Conservation (phyloP, 2,113 vertebrate genomes). For the Heterochromis multidens region DNA sequence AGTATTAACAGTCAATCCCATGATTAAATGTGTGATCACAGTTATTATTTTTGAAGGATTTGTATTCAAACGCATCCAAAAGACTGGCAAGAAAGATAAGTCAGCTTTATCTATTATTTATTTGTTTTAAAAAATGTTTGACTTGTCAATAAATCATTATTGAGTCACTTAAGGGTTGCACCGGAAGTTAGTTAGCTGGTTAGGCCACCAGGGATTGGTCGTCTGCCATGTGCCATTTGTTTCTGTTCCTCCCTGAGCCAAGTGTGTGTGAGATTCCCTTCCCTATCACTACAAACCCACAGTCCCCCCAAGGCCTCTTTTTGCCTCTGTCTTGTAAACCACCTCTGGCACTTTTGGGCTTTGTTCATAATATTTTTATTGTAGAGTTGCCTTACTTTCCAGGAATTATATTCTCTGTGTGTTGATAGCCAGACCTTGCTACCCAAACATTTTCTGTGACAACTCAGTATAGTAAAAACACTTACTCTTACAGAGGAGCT, state of each 20-base stretch:
- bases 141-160: not conserved
- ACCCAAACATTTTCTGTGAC: slow-evolving; percentile 7
- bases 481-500: not conserved
- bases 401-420: slow-evolving; percentile 44
- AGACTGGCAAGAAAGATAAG: not conserved
- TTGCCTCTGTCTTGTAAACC: slow-evolving; percentile 57
- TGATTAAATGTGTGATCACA: not conserved
- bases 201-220: slow-evolving; percentile 3
- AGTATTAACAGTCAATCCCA: not conserved
- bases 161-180: not conserved
- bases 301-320: slow-evolving; percentile 52
- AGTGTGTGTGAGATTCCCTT: slow-evolving; percentile 38
- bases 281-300: slow-evolving; percentile 60
- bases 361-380: slow-evolving; percentile 66
- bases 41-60: not conserved
- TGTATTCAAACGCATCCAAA: not conserved
- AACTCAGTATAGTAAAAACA: not conserved
- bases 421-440: slow-evolving; percentile 19
- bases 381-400: slow-evolving; percentile 44
- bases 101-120: not conserved
- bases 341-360: slow-evolving; percentile 60
- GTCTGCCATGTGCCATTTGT: slow-evolving; percentile 21
- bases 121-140: not conserved
- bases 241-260: slow-evolving; percentile 30
- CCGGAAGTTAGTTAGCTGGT: slow-evolving; percentile 19